A percentile compares a stretch with the other conserved stretches of the same genome.
Evolutionary conservation across 2,113 vertebrate species (phyloP).

Genomic region (Donacobius atricapilla): DNA sequence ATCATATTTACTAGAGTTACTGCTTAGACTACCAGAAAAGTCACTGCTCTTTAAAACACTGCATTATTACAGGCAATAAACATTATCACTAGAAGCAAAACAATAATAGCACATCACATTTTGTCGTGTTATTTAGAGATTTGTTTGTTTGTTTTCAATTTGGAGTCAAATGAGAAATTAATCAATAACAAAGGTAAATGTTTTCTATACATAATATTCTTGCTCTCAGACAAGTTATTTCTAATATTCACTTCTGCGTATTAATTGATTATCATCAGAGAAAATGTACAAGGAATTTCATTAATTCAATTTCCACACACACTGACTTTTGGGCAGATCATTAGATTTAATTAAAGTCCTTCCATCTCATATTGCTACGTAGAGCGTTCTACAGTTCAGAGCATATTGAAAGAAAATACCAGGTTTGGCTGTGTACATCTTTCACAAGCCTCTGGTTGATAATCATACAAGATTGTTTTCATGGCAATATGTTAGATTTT

Average conservation of each 20-base stretch:
- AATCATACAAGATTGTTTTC: constrained; percentile 14
- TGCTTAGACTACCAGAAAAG: background rate
- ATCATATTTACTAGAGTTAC: background rate
- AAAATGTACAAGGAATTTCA: constrained; percentile 11
- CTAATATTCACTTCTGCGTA: background rate
- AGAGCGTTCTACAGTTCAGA: background rate
- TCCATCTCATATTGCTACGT: constrained; percentile 12
- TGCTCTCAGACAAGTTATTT: background rate
- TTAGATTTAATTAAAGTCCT: constrained; percentile 54
- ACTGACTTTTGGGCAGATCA: constrained; percentile 35
- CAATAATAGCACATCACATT: background rate
- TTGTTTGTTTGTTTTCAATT: background rate
- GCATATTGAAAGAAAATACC: background rate
- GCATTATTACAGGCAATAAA: background rate
- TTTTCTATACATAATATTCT: background rate
- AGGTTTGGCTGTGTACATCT: background rate
- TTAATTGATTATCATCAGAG: constrained; percentile 27
- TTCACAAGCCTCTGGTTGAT: background rate
- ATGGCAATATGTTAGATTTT: background rate
- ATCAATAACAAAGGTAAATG: background rate
- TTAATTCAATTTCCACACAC: constrained; percentile 19
- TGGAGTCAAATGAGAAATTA: background rate
- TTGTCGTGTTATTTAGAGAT: background rate
- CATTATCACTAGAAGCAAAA: background rate
- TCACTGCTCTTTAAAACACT: background rate